A percentile compares a stretch with the other conserved stretches of the same genome.
These are phyloP conservation scores for Engystomops pustulosus DNA, from an alignment of 2,113 vertebrate genomes.

Conservation along the genomic window DNA sequence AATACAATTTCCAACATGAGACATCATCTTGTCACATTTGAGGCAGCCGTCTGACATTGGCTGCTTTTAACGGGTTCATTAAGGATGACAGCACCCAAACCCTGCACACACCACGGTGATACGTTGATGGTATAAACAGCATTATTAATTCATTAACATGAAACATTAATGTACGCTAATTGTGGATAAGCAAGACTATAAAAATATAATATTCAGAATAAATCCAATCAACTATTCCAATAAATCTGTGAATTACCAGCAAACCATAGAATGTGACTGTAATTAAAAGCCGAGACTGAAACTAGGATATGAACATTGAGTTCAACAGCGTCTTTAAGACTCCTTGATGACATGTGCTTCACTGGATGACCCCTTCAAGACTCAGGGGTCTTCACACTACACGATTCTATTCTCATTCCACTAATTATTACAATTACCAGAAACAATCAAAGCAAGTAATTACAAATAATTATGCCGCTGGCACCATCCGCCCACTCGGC, in stretches of 20 bases:
- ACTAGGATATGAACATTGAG: neutral
- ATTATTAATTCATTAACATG: neutral
- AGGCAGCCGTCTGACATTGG: too few relatives aligned
- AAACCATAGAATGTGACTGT: neutral
- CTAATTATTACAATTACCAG: slow-evolving; percentile 40
- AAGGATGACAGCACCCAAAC: too few relatives aligned
- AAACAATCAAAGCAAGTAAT: slow-evolving; percentile 25
- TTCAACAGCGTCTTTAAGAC: neutral
- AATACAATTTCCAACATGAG: too few relatives aligned
- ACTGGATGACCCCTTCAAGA: neutral
- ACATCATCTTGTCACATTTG: too few relatives aligned
- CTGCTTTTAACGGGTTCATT: too few relatives aligned
- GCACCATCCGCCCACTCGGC: neutral
- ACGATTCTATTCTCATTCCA: neutral
- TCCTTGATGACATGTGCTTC: neutral
- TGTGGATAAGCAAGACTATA: neutral
- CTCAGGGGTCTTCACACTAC: neutral
- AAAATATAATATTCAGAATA: neutral
- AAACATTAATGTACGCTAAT: neutral
- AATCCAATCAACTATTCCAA: neutral
- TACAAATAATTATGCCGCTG: neutral
- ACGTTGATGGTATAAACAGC: neutral
- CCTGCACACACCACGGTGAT: too few relatives aligned
- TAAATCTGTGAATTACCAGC: neutral
- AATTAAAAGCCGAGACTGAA: neutral